Conservation (phyloP, 2,888 invertebrate genomes). For the Anoplius nigerrimus region DNA sequence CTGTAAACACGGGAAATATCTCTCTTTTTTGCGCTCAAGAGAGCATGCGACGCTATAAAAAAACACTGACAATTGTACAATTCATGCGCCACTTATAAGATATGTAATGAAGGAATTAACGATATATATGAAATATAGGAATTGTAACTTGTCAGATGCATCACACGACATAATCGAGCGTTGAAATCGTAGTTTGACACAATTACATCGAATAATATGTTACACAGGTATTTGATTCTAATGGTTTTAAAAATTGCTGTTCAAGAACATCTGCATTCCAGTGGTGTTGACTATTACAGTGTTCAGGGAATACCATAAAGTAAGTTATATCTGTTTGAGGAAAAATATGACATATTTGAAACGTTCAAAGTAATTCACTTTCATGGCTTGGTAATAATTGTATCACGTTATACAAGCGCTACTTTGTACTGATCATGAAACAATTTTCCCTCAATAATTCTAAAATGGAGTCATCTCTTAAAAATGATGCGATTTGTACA, state of each 20-base stretch:
- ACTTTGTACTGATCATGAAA: slow-evolving; percentile 8
- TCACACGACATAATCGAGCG: neutral
- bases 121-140: slow-evolving; percentile 8
- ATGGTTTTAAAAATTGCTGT: no score
- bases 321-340: no score
- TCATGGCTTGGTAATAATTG: no score
- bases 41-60: slow-evolving; percentile 64
- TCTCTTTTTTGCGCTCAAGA: slow-evolving; percentile 66
- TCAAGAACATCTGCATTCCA: no score
- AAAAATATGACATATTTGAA: no score
- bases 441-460: neutral
- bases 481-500: no score
- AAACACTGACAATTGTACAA: slow-evolving; percentile 67
- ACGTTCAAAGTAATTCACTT: no score
- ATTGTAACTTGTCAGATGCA: neutral
- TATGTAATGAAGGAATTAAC: slow-evolving; percentile 36
- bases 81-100: slow-evolving; percentile 67
- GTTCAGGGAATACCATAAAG: no score
- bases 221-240: neutral
- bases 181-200: neutral
- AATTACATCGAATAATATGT: neutral
- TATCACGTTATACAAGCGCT: slow-evolving; percentile 11
- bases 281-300: no score
- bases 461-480: neutral
- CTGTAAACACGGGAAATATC: slow-evolving; percentile 73